Conservation (phyloP, 2,113 vertebrate genomes). For the Castor canadensis region DNA sequence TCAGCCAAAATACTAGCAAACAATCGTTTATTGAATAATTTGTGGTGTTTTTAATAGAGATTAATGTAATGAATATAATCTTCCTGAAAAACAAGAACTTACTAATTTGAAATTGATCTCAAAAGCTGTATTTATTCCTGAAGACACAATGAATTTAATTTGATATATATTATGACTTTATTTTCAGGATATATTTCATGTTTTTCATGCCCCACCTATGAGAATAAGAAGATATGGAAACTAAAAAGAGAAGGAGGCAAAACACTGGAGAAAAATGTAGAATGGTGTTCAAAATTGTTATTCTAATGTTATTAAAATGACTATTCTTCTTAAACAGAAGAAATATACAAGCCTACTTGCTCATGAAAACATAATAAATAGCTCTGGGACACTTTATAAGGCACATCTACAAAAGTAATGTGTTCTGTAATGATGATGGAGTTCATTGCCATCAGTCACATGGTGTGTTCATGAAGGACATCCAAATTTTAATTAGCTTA, state of each 20-base stretch:
- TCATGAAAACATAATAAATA: constrained; percentile 52
- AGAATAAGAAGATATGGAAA: not conserved
- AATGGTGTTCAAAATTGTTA: not conserved
- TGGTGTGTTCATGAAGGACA: constrained; percentile 54
- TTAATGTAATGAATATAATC: not conserved
- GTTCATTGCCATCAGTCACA: constrained; percentile 45
- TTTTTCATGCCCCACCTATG: not conserved
- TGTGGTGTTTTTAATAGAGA: not conserved
- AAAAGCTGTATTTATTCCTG: not conserved
- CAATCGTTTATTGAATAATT: not conserved
- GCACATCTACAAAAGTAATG: constrained; percentile 56
- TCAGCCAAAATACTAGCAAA: not conserved
- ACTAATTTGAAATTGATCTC: constrained; percentile 1
- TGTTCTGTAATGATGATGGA: constrained; percentile 60
- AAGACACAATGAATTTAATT: not conserved
- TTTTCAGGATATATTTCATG: not conserved
- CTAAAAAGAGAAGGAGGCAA: not conserved
- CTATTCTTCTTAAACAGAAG: constrained; percentile 36
- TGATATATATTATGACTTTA: not conserved
- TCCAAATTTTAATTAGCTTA: constrained; percentile 68
- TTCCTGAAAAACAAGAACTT: not conserved
- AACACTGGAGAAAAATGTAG: not conserved
- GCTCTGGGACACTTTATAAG: constrained; percentile 27
- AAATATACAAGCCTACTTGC: not conserved
- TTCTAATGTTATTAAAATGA: not conserved